Evolutionary conservation across 1,140 invertebrate genomes (phyloP).

Genomic region (Bradysia coprophila): DNA sequence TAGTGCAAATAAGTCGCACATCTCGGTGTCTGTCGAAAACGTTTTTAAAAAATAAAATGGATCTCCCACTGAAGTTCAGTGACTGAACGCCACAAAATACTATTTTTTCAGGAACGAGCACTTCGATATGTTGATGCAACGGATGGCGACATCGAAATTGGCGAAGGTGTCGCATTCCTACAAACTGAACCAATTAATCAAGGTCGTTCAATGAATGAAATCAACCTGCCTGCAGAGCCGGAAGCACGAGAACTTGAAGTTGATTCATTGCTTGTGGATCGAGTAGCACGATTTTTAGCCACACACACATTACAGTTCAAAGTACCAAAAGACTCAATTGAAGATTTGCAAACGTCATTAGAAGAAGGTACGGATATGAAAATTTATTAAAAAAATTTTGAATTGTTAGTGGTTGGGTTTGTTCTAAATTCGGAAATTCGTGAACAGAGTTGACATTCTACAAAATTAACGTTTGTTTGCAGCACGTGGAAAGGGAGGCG

Average conservation of each 20-base stretch:
- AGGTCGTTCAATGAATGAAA: slow-evolving; percentile 24
- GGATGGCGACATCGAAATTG: slow-evolving; percentile 33
- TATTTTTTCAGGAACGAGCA: slow-evolving; percentile 34
- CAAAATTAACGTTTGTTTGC: too few relatives aligned
- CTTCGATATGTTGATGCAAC: slow-evolving; percentile 40
- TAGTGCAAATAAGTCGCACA: not conserved
- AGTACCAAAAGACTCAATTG: slow-evolving; percentile 43
- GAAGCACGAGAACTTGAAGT: slow-evolving; percentile 54
- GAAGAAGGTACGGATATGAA: slow-evolving; percentile 35
- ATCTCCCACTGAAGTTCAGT: not conserved
- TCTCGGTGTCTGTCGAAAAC: not conserved
- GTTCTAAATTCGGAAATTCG: too few relatives aligned
- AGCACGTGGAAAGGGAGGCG: slow-evolving; percentile 53
- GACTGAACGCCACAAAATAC: not conserved
- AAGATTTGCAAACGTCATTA: slow-evolving; percentile 43
- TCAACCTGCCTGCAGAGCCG: slow-evolving; percentile 40
- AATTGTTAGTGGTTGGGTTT: too few relatives aligned
- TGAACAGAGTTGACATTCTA: too few relatives aligned
- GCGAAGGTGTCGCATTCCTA: slow-evolving; percentile 49
- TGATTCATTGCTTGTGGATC: slow-evolving; percentile 53
- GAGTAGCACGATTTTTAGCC: slow-evolving; percentile 50
- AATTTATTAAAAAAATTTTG: too few relatives aligned
- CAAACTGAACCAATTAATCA: slow-evolving; percentile 35
- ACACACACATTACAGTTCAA: slow-evolving; percentile 61
- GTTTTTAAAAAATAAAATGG: not conserved